These are phyloP conservation scores for Agriopis marginaria DNA, from an alignment of 2,888 invertebrate genomes.

Conservation along the genomic window DNA sequence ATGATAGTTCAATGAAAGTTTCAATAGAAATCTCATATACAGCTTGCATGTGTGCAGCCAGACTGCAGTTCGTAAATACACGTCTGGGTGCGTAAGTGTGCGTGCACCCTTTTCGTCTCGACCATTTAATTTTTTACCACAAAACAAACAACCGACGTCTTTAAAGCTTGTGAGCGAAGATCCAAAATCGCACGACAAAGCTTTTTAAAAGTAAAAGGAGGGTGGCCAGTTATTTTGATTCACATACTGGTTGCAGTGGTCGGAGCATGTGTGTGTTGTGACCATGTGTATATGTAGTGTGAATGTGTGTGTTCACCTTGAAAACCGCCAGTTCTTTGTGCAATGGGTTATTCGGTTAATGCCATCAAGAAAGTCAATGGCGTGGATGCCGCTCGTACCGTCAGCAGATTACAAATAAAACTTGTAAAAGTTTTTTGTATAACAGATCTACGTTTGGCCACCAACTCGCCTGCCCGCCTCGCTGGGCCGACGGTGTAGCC, in stretches of 20 bases:
- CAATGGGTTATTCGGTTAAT: constrained; percentile 87
- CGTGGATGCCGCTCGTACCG: constrained; percentile 76
- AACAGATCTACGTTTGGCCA: no score
- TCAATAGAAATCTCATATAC: constrained; percentile 47
- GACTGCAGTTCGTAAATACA: constrained; percentile 72
- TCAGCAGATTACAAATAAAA: constrained; percentile 55
- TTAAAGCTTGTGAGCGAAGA: constrained; percentile 45
- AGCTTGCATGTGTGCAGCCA: constrained; percentile 62
- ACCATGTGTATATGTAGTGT: constrained; percentile 31
- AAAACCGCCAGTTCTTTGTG: constrained; percentile 85
- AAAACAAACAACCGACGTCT: constrained; percentile 20
- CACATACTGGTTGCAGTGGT: constrained; percentile 62
- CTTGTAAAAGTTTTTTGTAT: background rate
- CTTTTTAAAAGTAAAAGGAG: constrained; percentile 36
- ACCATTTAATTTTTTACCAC: constrained; percentile 46
- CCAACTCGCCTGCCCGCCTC: no score
- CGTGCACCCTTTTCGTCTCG: constrained; percentile 81
- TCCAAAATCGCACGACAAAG: constrained; percentile 44
- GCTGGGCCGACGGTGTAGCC: no score
- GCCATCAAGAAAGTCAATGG: constrained; percentile 85
- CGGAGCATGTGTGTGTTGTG: constrained; percentile 43
- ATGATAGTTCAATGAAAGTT: constrained; percentile 54
- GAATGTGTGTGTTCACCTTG: constrained; percentile 84
- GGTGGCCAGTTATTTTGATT: constrained; percentile 76
- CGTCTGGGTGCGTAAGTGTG: constrained; percentile 64